These are phyloP conservation scores for Phoxinus dragarum DNA, from an alignment of 2,797 vertebrate genomes.

Conservation along the genomic window DNA sequence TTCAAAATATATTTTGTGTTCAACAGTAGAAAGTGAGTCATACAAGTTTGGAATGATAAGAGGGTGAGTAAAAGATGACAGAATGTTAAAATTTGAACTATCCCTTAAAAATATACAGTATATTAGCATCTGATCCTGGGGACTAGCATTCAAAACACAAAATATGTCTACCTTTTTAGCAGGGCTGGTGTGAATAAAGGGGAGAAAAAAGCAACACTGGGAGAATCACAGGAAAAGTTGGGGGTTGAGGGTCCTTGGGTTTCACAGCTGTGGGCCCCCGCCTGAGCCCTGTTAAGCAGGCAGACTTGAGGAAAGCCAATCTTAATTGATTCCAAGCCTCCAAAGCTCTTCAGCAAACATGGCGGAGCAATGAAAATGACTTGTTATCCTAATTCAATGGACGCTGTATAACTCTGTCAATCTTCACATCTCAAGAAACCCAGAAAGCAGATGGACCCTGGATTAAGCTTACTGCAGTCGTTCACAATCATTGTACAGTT, in stretches of 20 bases:
- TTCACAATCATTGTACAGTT: conserved; percentile 33
- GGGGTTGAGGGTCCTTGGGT: conserved; percentile 81
- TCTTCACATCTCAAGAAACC: conserved; percentile 59
- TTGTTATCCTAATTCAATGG: conserved; percentile 81
- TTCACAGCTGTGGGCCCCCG: conserved; percentile 84
- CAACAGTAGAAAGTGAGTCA: background rate
- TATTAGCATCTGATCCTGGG: background rate
- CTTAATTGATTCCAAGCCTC: conserved; percentile 86
- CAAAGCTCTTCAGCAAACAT: conserved; percentile 84
- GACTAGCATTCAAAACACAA: background rate
- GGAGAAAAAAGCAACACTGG: conserved; percentile 15
- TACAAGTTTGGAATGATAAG: background rate
- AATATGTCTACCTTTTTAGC: background rate
- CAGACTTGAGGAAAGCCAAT: conserved; percentile 81
- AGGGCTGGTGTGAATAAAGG: conserved; percentile 16
- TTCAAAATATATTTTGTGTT: background rate
- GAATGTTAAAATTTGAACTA: background rate
- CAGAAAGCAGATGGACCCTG: conserved; percentile 66
- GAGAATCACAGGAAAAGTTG: conserved; percentile 49
- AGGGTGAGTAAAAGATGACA: conserved; percentile 48
- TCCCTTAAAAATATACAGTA: background rate
- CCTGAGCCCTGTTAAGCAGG: conserved; percentile 78
- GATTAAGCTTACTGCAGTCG: conserved; percentile 64
- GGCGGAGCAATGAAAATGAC: conserved; percentile 80
- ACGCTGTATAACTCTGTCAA: conserved; percentile 64